Conservation (phyloP, 2,888 invertebrate genomes). For the Mystacides longicornis region DNA sequence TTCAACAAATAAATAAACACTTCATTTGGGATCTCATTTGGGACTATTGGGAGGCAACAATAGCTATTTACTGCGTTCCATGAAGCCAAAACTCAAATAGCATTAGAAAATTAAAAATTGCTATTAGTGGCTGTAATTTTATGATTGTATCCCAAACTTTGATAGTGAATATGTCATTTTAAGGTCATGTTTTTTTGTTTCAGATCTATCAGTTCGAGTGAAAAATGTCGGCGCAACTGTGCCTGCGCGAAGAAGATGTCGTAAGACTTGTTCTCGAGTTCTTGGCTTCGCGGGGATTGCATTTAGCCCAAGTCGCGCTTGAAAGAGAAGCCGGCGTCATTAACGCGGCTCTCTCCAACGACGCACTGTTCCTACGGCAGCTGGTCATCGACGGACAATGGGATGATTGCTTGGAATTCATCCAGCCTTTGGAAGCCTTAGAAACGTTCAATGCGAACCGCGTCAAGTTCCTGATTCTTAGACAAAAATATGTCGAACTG, state of each 20-base stretch:
- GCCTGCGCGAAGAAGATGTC: slow-evolving; percentile 82
- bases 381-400: slow-evolving; percentile 95
- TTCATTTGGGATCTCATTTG: too few species aligned
- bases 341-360: slow-evolving; percentile 89
- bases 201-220: slow-evolving; percentile 1
- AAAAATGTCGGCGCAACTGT: slow-evolving; percentile 62
- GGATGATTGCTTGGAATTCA: slow-evolving; percentile 95
- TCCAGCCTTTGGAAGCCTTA: slow-evolving; percentile 81
- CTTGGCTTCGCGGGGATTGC: slow-evolving; percentile 80
- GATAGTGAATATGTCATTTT: background rate
- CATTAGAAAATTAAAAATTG: too few species aligned
- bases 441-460: slow-evolving; percentile 76
- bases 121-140: background rate
- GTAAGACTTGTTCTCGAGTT: slow-evolving; percentile 80
- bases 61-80: too few species aligned
- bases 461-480: slow-evolving; percentile 80
- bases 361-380: slow-evolving; percentile 87
- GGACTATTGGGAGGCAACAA: too few species aligned
- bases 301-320: slow-evolving; percentile 83
- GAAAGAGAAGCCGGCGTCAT: slow-evolving; percentile 94
- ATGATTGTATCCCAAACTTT: background rate
- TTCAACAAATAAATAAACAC: too few species aligned
- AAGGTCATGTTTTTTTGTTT: background rate
- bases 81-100: too few species aligned
- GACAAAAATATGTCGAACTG: slow-evolving; percentile 90